Evolutionary conservation across 2,888 invertebrate species (phyloP).

Genomic region (Lumbricus terrestris): DNA sequence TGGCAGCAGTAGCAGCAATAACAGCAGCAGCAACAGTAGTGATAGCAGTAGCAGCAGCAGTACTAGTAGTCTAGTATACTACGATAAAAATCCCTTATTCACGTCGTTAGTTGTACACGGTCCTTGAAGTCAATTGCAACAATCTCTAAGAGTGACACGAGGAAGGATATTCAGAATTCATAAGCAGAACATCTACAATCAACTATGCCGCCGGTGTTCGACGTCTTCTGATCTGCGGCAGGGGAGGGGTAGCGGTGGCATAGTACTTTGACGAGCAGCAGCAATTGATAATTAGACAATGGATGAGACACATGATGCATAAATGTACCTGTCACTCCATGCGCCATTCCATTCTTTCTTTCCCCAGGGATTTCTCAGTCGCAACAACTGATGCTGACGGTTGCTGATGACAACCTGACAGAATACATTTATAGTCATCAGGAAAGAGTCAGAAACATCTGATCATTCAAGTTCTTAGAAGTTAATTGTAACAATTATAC

Average conservation of each 20-base stretch:
- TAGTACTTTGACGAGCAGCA: background rate
- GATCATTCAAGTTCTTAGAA: background rate
- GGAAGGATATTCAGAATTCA: background rate
- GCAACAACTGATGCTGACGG: conserved; percentile 40
- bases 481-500: background rate
- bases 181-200: background rate
- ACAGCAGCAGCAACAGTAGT: too few species aligned
- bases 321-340: conserved; percentile 51
- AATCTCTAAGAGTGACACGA: background rate
- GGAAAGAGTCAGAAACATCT: background rate
- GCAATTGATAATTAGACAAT: too few species aligned
- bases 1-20: too few species aligned
- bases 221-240: background rate
- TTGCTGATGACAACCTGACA: background rate
- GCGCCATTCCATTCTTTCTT: conserved; percentile 54
- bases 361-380: conserved; percentile 57
- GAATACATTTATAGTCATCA: background rate
- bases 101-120: too few species aligned
- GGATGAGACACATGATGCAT: too few species aligned
- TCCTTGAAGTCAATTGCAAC: too few species aligned
- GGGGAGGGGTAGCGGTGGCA: too few species aligned
- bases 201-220: background rate
- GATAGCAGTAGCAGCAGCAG: too few species aligned
- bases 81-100: too few species aligned
- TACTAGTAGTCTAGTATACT: too few species aligned